phyloP scores from a whole-genome alignment of 2,113 vertebrate genomes.

The Chinchilla lanigera region DNA sequence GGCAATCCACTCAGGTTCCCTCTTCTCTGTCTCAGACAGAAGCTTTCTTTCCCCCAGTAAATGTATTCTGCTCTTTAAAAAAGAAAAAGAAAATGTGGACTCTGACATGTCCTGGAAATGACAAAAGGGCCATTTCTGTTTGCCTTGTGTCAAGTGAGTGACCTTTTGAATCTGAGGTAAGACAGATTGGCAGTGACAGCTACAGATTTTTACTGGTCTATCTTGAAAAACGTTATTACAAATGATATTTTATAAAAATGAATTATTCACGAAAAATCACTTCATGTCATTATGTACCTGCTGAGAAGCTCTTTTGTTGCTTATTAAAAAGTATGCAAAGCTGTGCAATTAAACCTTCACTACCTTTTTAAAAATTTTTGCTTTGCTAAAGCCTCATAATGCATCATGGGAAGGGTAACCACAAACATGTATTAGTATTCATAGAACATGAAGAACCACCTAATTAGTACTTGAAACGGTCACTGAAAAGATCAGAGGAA shows the following conservation, averaged over 20 bases:
- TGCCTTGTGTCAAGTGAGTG: slow-evolving; percentile 77
- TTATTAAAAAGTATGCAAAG: slow-evolving; percentile 78
- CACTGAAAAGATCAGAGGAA: slow-evolving; percentile 54
- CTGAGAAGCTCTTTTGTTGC: slow-evolving; percentile 79
- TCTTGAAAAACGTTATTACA: slow-evolving; percentile 84
- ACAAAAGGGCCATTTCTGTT: slow-evolving; percentile 72
- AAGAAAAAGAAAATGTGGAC: slow-evolving; percentile 50
- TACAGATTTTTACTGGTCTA: slow-evolving; percentile 81
- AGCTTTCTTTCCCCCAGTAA: too few relatives aligned
- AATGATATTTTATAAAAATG: slow-evolving; percentile 81
- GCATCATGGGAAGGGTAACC: slow-evolving; percentile 66
- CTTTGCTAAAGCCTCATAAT: slow-evolving; percentile 78
- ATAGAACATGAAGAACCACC: slow-evolving; percentile 69
- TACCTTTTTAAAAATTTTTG: slow-evolving; percentile 53
- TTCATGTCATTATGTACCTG: slow-evolving; percentile 82
- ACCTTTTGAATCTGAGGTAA: slow-evolving; percentile 81
- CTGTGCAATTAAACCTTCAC: slow-evolving; percentile 80
- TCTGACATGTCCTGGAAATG: slow-evolving; percentile 45
- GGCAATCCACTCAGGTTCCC: too few relatives aligned
- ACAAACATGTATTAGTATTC: slow-evolving; percentile 77
- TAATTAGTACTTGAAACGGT: slow-evolving; percentile 81
- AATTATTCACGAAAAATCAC: slow-evolving; percentile 84
- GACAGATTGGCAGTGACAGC: slow-evolving; percentile 85
- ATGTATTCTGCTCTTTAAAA: too few relatives aligned
- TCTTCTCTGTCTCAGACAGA: too few relatives aligned